Evolutionary conservation across 2,888 invertebrate genomes (phyloP).

Genomic region (Microplitis manilae): DNA sequence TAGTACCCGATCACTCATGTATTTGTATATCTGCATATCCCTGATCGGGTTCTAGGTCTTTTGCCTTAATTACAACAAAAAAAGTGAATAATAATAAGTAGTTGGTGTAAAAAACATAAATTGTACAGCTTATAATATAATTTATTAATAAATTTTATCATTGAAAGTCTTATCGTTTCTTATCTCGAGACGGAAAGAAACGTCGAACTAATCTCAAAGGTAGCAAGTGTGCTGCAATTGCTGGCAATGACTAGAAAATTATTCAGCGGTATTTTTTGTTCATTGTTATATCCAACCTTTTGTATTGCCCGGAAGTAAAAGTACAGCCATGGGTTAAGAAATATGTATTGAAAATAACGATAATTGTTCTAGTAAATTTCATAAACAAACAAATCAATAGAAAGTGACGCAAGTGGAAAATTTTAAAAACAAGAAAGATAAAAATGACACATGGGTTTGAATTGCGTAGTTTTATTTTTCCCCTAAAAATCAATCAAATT

Average conservation of each 20-base stretch:
- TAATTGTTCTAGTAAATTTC: not conserved
- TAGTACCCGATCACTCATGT: too few relatives aligned
- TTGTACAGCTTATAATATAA: not conserved
- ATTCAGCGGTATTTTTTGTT: not conserved
- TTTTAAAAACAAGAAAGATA: not conserved
- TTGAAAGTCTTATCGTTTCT: not conserved
- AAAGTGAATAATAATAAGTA: too few relatives aligned
- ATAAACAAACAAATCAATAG: not conserved
- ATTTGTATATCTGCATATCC: too few relatives aligned
- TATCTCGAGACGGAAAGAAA: not conserved
- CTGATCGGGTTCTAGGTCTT: too few relatives aligned
- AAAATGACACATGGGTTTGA: not conserved
- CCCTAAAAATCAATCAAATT: constrained; percentile 1
- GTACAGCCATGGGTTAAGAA: not conserved
- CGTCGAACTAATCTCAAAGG: not conserved
- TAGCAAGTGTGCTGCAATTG: not conserved
- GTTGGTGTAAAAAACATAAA: too few relatives aligned
- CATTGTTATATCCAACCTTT: not conserved
- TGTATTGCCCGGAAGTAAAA: not conserved
- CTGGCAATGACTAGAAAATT: not conserved
- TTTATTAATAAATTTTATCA: not conserved
- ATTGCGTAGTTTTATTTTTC: not conserved
- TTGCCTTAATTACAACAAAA: too few relatives aligned
- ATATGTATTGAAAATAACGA: not conserved
- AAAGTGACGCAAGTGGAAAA: not conserved